phyloP scores from a whole-genome alignment of 1,140 invertebrate genomes.

The Apis florea region DNA sequence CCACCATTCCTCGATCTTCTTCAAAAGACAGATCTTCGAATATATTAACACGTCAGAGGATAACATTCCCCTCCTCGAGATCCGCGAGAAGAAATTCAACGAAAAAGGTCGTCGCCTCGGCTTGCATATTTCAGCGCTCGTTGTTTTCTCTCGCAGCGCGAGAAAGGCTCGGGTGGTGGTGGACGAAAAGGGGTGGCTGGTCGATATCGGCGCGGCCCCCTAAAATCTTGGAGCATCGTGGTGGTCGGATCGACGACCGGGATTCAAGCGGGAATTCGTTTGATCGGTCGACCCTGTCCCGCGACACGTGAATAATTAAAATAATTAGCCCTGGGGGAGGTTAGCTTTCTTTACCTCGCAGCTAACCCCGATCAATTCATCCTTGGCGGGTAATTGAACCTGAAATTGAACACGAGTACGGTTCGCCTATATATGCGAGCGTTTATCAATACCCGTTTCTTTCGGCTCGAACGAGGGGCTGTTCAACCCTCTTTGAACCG shows the following conservation, averaged over 20 bases:
- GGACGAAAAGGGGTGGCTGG: slow-evolving; percentile 54
- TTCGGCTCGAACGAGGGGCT: not conserved
- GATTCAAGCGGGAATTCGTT: slow-evolving; percentile 5
- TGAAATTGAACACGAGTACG: no score
- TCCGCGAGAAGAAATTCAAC: not conserved
- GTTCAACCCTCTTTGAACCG: not conserved
- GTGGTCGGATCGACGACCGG: slow-evolving; percentile 38
- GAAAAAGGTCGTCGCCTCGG: not conserved
- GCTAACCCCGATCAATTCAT: no score
- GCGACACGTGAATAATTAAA: slow-evolving; percentile 10
- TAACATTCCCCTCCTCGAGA: no score
- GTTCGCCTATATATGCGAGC: no score
- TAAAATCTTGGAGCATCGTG: slow-evolving; percentile 53
- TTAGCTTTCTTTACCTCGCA: no score
- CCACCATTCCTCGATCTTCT: no score
- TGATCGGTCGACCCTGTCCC: slow-evolving; percentile 6
- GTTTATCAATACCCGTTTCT: slow-evolving; percentile 3
- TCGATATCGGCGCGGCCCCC: slow-evolving; percentile 61
- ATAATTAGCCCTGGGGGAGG: not conserved
- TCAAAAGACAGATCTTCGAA: no score
- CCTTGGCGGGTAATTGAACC: no score
- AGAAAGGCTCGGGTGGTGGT: slow-evolving; percentile 13
- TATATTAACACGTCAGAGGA: no score
- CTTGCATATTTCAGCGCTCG: slow-evolving; percentile 45
- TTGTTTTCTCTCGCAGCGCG: slow-evolving; percentile 55